Evolutionary conservation across 2,113 vertebrate species (phyloP).

Genomic region (Girardinichthys multiradiatus): DNA sequence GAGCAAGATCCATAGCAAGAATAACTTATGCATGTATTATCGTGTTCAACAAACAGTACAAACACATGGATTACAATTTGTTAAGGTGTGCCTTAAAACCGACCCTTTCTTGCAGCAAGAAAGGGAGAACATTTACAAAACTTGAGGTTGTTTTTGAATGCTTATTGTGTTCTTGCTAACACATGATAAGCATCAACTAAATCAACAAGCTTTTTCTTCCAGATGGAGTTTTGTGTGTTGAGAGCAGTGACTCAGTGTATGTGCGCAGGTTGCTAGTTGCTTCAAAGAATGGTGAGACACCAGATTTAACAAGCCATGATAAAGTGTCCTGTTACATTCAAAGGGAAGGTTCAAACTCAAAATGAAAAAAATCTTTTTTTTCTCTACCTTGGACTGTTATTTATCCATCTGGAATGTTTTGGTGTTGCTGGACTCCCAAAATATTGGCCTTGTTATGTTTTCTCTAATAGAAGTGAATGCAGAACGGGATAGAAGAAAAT

Average conservation of each 20-base stretch:
- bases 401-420: background rate
- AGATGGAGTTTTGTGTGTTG: constrained; percentile 50
- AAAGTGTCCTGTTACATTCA: constrained; percentile 26
- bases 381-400: background rate
- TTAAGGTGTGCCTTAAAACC: background rate
- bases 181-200: constrained; percentile 19
- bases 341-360: constrained; percentile 11
- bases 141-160: constrained; percentile 1
- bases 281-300: constrained; percentile 35
- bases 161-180: constrained; percentile 20
- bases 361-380: background rate
- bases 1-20: background rate
- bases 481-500: background rate
- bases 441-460: background rate
- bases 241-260: constrained; percentile 45
- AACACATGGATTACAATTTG: constrained; percentile 1
- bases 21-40: background rate
- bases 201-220: constrained; percentile 33
- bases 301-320: constrained; percentile 27
- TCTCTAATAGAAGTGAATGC: background rate
- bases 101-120: background rate
- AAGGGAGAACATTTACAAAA: background rate
- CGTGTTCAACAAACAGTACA: background rate
- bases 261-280: constrained; percentile 43
- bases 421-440: background rate